Base-by-base conservation (phyloP, 2,797 vertebrate species). In the Huso huso region DNA sequence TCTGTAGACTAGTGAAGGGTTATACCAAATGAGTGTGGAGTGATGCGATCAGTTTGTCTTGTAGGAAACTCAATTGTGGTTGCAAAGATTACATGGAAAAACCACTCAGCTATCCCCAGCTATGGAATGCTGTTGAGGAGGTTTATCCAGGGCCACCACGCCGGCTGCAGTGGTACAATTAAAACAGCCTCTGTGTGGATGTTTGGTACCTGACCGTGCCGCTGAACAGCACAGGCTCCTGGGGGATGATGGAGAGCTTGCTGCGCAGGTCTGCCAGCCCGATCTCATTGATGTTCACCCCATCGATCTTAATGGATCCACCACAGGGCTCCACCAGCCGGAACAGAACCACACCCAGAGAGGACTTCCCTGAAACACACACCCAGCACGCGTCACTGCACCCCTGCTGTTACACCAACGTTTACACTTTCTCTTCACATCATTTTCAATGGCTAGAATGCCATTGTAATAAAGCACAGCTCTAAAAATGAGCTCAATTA, bases 231-330 rank as follows among this genome's bases (percentile, higher is more conserved):
- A 97, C 94, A 0, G 95, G 93, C 72, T 97, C 94, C 75, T 97
- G 95, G n/a, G 94, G 94, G 58, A 97, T 96, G 79, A 97, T 96
- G 63, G 95, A 92, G 58, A 97, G 89, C 15, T 94, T 95, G 85
- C 92, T 95, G 65, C 95, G 91, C 70, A 97, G 91, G 80, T 96
- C 94, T 0, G 92, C 93, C 65, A 96, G 86, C 68, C 94, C 95
- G 1, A 97, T 94, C 68, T 95, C 90, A 66, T 86, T 92, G 79
- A 95, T 94, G 78, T 92, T 90, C 72, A 96, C 77, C 0, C 91
- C 92, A 0, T 96, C 95, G 0, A 97, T 93, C 83, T 90, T 89
- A 77, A 97, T 93, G 75, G 92, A 92, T 69, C 95, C 95, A 61
- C 93, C 90, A 15, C 89, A 93, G 1, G 89, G 76, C 66, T 97